phyloP scores from a whole-genome alignment of 2,113 vertebrate species.

The Sakesphorus luctuosus region DNA sequence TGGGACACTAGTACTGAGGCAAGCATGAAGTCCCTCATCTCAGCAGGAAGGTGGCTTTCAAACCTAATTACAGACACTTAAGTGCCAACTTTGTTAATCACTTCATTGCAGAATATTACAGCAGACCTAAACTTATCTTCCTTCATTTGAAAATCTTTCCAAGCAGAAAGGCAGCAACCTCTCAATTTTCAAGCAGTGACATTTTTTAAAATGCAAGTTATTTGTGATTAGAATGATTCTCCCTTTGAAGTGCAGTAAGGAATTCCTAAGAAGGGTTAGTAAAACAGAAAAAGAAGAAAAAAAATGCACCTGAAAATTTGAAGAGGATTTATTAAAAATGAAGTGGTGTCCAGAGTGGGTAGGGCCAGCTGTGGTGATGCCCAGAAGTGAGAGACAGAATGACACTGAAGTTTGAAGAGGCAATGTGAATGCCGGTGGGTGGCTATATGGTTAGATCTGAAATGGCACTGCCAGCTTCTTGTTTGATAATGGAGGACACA shows the following conservation, averaged over 20 bases:
- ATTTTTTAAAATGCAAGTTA: background rate
- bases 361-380: background rate
- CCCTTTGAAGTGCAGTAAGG: background rate
- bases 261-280: background rate
- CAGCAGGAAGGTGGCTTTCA: constrained; percentile 9
- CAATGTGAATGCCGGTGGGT: background rate
- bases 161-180: background rate
- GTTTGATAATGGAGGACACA: background rate
- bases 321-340: background rate
- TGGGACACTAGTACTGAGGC: background rate
- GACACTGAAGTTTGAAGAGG: background rate
- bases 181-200: background rate
- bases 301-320: background rate
- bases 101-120: background rate
- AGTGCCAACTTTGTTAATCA: constrained; percentile 5
- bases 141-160: background rate
- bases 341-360: background rate
- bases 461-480: background rate
- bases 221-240: background rate
- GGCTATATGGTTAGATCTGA: background rate
- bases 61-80: background rate
- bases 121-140: background rate
- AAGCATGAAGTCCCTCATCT: background rate
- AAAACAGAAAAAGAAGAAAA: background rate
- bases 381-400: background rate